Base-by-base conservation (phyloP, 2,888 invertebrate species). In the Dioctria rufipes region DNA sequence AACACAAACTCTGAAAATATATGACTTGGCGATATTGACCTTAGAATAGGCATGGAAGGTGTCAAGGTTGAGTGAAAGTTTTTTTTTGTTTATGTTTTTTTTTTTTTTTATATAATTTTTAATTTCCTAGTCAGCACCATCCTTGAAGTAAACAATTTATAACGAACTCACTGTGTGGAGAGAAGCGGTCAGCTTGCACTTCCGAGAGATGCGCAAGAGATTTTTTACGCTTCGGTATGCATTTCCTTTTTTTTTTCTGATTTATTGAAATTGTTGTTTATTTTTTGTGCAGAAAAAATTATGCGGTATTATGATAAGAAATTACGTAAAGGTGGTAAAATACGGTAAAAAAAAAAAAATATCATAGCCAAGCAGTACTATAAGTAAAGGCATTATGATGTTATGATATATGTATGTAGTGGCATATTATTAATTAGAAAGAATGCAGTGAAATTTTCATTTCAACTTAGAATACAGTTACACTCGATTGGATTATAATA, bases 61-160 rank as follows among this genome's bases (percentile, higher is more conserved):
- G n/a, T 60, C 25, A 60, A 60, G 60, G 60, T 60, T 25, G 25
- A 65, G 65, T 65, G 65, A 65, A 65, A 37, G 65, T 60, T 8
- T 60, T 60, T 51, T 51, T 9, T 9, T 11, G 1, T 51, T 51
- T 51, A 9, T 51, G 1, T 51, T 51, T 51, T 1, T 11, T 51
- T 60, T 25, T 46, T 46, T 46, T 46, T 46, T 46, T 46, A 5
- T 9, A 46, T 46, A 46, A 46, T 46, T 46, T 46, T 46, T 46
- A 46, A 46, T 46, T 46, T 46, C 49, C 49, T 46, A 46, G 49
- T 46, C 5, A 46, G 49, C 9, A 25, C 25, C 25, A 6, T 46
- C 49, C 49, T 46, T 46, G 6, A 46, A 6, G 49, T 9, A 1
- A 46, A 46, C 49, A 46, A 46, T 46, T 46, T 46, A 46, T 2